A percentile compares a stretch with the other conserved stretches of the same genome.
Conservation (phyloP, 1,140 invertebrate species). For the Whitmania pigra region DNA sequence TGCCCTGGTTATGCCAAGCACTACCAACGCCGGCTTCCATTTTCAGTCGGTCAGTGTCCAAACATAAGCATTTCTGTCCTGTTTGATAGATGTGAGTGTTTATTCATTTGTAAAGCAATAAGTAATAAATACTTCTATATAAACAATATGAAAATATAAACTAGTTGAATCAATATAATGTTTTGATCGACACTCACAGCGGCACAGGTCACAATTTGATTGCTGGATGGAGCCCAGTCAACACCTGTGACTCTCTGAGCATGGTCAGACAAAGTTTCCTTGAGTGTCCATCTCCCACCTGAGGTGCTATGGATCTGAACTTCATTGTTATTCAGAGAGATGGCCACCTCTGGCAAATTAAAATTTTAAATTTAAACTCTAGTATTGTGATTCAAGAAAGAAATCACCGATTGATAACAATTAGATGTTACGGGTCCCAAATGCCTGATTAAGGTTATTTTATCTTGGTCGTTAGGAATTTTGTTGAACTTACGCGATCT, state of each 20-base stretch:
- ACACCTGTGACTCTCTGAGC: conserved; percentile 91
- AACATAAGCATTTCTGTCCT: conserved; percentile 95
- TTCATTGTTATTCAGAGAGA: conserved; percentile 89
- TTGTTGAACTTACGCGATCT: conserved; percentile 61
- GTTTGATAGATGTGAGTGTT: background rate
- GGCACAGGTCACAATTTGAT: conserved; percentile 95
- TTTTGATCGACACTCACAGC: conserved; percentile 48
- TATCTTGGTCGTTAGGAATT: conserved; percentile 7
- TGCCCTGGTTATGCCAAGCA: conserved; percentile 86
- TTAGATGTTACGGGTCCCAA: background rate
- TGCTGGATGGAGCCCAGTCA: conserved; percentile 95
- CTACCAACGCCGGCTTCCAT: conserved; percentile 90
- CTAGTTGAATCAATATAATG: background rate
- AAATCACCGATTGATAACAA: background rate
- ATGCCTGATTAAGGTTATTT: background rate
- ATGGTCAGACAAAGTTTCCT: conserved; percentile 77
- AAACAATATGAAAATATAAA: too few species aligned
- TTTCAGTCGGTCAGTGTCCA: conserved; percentile 69
- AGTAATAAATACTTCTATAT: background rate
- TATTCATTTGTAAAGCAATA: background rate
- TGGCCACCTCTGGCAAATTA: conserved; percentile 53
- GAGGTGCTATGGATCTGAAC: conserved; percentile 77
- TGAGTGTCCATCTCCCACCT: conserved; percentile 62
- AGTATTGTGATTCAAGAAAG: background rate
- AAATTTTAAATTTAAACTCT: background rate